phyloP scores from a whole-genome alignment of 2,113 vertebrate species.

The Antechinus stuartii region DNA sequence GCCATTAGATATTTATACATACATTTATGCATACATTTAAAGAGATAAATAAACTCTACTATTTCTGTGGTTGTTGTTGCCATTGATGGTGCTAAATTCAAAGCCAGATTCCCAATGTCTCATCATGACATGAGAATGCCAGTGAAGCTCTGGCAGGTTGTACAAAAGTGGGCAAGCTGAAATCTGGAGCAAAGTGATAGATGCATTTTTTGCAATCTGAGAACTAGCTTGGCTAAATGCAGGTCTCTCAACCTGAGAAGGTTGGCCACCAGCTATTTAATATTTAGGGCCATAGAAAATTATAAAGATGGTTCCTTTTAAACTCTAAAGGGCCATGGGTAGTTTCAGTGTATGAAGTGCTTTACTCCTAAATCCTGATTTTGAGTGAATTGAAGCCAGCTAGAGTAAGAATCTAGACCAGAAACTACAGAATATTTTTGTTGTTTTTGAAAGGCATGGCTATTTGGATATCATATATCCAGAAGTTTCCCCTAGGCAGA shows the following conservation, averaged over 20 bases:
- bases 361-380: neutral
- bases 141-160: neutral
- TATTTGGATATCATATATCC: neutral
- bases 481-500: neutral
- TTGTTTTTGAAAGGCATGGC: conserved; percentile 22
- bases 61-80: neutral
- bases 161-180: neutral
- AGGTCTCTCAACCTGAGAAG: neutral
- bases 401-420: neutral
- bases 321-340: neutral
- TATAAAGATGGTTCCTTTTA: neutral
- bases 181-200: neutral
- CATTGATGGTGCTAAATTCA: neutral
- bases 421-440: conserved; percentile 10
- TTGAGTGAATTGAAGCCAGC: neutral
- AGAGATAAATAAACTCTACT: neutral
- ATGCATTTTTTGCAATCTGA: neutral
- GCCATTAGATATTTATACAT: neutral
- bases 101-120: neutral
- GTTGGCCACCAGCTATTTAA: neutral
- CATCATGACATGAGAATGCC: neutral
- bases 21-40: neutral
- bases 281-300: neutral
- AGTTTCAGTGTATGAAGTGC: neutral
- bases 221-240: neutral